Base-by-base conservation (phyloP, 37 sponge, comb jelly and placozoan genomes). In the Oopsacas minuta region DNA sequence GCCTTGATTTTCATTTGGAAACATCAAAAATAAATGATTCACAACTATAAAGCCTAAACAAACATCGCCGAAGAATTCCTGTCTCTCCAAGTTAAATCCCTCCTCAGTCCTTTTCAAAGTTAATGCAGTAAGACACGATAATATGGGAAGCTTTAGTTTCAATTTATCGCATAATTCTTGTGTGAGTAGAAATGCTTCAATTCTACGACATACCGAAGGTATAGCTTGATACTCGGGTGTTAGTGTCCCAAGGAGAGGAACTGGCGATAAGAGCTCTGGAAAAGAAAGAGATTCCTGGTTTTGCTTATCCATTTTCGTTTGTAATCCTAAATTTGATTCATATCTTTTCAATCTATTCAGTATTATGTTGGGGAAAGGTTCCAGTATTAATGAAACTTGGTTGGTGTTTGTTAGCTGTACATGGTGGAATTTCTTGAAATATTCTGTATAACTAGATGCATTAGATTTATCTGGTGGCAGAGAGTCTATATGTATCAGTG, bases 361-460 rank as follows among this genome's bases (percentile, higher is more conserved):
- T 61, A 61, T 61, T 61, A 32, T 61, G 22, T 61, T 61, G 5
- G 75, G 28, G 28, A 61, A 61, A 61, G 75, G 75, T 3, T 3
- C 30, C 28, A 61, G 22, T 25, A 20, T 61, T n/a, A 61, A 61
- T 32, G 75, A 25, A 3, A n/a, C 75, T 12, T 61, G 75, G 7
- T n/a, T n/a, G 20, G 75, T 25, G 22, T 61, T 61, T 5, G 75
- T 61, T 5, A 61, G 30, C 22, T 10, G 1, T 5, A 61, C 5
- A 5, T 61, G 75, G 28, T 61, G 75, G 30, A 20, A n/a, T 61
- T 61, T 34, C 30, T 61, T 61, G 30, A 25, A 61, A 34, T 61
- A 61, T 61, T 61, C 75, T 34, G 22, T 61, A n/a, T 61, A 61
- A 61, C 75, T 61, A n/a, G 28, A 61, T 61, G 75, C 75, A 25